Percentiles rank a stretch among this genome's conserved stretches.
Conservation (phyloP, 2,113 vertebrate species). For the Anthoscopus minutus region DNA sequence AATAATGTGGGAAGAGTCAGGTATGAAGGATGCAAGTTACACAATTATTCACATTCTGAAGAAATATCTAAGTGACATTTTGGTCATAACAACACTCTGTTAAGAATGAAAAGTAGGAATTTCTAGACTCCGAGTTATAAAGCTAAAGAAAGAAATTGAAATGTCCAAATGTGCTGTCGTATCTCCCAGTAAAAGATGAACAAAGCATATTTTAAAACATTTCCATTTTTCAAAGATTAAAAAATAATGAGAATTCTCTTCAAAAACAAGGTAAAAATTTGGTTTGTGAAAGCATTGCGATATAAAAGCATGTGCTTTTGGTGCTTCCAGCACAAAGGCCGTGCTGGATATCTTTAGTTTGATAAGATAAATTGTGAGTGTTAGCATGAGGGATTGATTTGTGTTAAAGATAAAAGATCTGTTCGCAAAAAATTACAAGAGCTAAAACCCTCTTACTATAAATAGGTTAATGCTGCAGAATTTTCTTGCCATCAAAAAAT, state of each 20-base stretch:
- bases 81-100: not conserved
- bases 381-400: not conserved
- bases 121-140: not conserved
- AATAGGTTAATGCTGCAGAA: not conserved
- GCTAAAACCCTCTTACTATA: not conserved
- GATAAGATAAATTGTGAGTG: not conserved
- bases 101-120: not conserved
- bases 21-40: not conserved
- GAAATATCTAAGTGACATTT: not conserved
- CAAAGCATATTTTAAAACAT: not conserved
- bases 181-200: not conserved
- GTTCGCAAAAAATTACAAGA: not conserved
- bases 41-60: not conserved
- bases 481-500: not conserved
- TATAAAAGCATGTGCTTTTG: not conserved
- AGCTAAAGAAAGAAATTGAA: not conserved
- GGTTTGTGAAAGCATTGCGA: not conserved
- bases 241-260: not conserved
- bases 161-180: not conserved
- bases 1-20: not conserved
- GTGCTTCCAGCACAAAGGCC: not conserved
- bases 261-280: not conserved
- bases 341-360: constrained; percentile 1
- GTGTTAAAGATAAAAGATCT: not conserved
- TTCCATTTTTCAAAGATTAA: not conserved